Conservation (phyloP, 2,888 invertebrate genomes). For the Polydrusus cervinus region DNA sequence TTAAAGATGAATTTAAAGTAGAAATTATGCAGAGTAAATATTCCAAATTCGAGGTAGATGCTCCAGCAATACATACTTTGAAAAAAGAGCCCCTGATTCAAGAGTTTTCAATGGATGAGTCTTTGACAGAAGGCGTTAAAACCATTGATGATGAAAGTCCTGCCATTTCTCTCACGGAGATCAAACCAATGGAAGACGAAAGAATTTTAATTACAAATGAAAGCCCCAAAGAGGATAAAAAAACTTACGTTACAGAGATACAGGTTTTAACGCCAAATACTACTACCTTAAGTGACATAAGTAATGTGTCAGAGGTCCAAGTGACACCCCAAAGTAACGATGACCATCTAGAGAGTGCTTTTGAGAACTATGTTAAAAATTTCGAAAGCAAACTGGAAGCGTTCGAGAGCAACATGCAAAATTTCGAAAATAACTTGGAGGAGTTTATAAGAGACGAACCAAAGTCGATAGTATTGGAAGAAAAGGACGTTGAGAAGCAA, state of each 20-base stretch:
- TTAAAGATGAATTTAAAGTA: constrained; percentile 38
- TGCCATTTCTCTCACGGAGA: constrained; percentile 43
- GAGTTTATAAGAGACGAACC: constrained; percentile 57
- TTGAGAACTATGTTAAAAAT: constrained; percentile 68
- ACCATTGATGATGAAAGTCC: constrained; percentile 47
- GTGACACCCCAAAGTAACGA: constrained; percentile 68
- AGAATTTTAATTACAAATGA: background rate
- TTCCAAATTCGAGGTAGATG: constrained; percentile 45
- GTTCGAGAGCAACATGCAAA: constrained; percentile 64
- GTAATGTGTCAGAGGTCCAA: constrained; percentile 65
- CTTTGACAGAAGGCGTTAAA: background rate
- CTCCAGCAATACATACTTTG: background rate
- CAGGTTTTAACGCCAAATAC: constrained; percentile 77
- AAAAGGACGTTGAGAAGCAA: constrained; percentile 66
- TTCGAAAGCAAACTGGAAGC: constrained; percentile 63
- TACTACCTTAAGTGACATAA: constrained; percentile 37
- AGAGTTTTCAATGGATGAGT: constrained; percentile 6
- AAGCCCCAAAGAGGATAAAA: constrained; percentile 2
- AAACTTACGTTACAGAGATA: constrained; percentile 83
- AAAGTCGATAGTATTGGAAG: constrained; percentile 58
- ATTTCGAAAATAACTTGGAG: constrained; percentile 62
- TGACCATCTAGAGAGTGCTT: constrained; percentile 69
- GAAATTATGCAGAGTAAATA: constrained; percentile 50
- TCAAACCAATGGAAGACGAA: constrained; percentile 30
- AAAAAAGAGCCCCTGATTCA: constrained; percentile 16